phyloP scores from a whole-genome alignment of 2,888 invertebrate genomes.

The Thumatha senex region DNA sequence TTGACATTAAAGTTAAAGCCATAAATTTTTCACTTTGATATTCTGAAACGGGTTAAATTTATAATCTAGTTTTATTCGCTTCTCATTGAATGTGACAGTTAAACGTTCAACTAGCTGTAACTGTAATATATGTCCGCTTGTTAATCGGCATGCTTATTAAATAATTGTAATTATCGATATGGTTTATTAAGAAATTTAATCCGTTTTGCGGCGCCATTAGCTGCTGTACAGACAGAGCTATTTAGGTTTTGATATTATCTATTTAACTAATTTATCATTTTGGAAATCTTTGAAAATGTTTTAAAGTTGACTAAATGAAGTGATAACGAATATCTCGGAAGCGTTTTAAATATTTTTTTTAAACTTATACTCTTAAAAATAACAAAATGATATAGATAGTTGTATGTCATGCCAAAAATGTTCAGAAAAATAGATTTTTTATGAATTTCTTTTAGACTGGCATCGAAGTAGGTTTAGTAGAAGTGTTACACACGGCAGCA shows the following conservation, averaged over 20 bases:
- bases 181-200: constrained; percentile 7
- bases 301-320: neutral
- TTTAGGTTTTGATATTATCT: neutral
- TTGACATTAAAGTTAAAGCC: too few species aligned
- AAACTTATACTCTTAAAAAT: too few species aligned
- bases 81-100: constrained; percentile 4
- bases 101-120: constrained; percentile 1
- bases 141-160: constrained; percentile 8
- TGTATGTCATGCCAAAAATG: too few species aligned
- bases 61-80: constrained; percentile 9
- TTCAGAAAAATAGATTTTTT: too few species aligned
- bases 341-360: too few species aligned
- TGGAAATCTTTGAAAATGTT: neutral
- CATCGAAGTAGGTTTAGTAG: too few species aligned
- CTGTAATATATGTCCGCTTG: constrained; percentile 7
- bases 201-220: neutral
- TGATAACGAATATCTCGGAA: too few species aligned
- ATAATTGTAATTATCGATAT: constrained; percentile 8
- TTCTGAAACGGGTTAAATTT: constrained; percentile 7
- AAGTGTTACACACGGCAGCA: too few species aligned
- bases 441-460: too few species aligned
- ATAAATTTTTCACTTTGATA: constrained; percentile 1
- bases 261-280: neutral
- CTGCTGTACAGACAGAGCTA: neutral
- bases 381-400: too few species aligned